Base-by-base conservation (phyloP, 23 tunicate genomes). In the Phallusia fumigata region DNA sequence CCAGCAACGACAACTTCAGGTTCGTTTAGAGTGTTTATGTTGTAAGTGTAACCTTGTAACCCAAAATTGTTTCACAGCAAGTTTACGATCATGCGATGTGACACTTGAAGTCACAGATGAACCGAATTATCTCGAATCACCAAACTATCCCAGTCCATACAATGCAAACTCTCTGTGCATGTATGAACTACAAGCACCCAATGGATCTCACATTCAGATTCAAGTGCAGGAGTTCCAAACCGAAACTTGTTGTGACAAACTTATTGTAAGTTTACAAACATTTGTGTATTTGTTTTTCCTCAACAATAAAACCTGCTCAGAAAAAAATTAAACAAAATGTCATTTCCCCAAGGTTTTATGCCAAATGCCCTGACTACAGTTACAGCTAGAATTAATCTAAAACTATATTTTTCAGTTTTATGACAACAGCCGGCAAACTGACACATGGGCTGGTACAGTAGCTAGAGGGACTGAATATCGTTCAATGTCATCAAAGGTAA, bases 91-190 rank as follows among this genome's bases (percentile, higher is more conserved):
- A 10, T 40, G 47, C 10, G 47, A 40, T 40, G 47, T 10, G 10
- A 40, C 8, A 10, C 47, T 40, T 40, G 47, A 5, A 40, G 47
- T 3, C 11, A 58, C 69, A 58, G 11, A 8, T 0, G 33, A 34
- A 32, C 1, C 31, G 12, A 40, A 77, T 13, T 32, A 2, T 19
- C 53, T 77, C 3, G 24, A 30, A 44, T 77, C 81, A 36, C 81
- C 53, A 40, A 77, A 77, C 53, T 77, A 36, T 35, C 81, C 81
- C 53, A 40, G 22, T 18, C 81, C 81, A 3, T 77, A 77, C 81
- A 34, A 34, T 18, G 49, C 53, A 22, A 77, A 45, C 3, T 30
- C 58, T 22, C 28, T 30, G 53, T 77, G 81, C 53, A 77, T 28
- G 19, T 34, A 3, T 34, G 6, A 19, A 12, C 19, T 77, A 0